Base-by-base conservation (phyloP, 2,888 invertebrate species). In the Orthosia gracilis region DNA sequence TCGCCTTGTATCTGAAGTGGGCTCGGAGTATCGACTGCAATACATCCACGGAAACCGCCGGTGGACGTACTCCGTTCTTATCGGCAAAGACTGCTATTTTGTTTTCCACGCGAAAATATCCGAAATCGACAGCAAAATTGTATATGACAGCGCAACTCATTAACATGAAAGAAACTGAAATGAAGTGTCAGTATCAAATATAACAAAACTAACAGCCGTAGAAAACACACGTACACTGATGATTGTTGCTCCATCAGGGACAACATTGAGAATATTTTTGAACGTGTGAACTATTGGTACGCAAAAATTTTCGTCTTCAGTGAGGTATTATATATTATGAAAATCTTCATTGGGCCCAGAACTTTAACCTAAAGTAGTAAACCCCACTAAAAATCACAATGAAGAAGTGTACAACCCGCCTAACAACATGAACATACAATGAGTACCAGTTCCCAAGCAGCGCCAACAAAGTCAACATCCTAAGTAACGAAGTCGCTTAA, bases 81-180 rank as follows among this genome's bases (percentile, higher is more conserved):
- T 65, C 11, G 4, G 23, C n/a, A 2, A 4, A 1, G 17, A n/a
- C 66, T 13, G 0, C 7, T 2, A 40, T 55, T 73, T 65, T 23
- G 23, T 73, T 23, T 26, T 65, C 13, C 77, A 73, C 17, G 0
- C 40, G 3, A 76, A 55, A 55, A 12, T 77, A 12, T 55, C 54
- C 3, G 13, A 55, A 49, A 4, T n/a, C 0, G 31, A 76, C 23
- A 12, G 7, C 1, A 73, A 76, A 18, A 3, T n/a, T 73, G 7
- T 65, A 23, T 7, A 65, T 76, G 65, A 23, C 65, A 13, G 54
- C 40, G 18, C 73, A 73, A 54, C n/a, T 73, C 3, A 55, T 73
- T 1, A 77, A 66, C 13, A 65, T 66, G 5, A 65, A 76, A 65
- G n/a, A 13, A 4, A 55, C 17, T 0, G 31, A 54, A 1, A 47